Base-by-base conservation (phyloP, 2,888 invertebrate genomes). In the Aleiodes testaceus region DNA sequence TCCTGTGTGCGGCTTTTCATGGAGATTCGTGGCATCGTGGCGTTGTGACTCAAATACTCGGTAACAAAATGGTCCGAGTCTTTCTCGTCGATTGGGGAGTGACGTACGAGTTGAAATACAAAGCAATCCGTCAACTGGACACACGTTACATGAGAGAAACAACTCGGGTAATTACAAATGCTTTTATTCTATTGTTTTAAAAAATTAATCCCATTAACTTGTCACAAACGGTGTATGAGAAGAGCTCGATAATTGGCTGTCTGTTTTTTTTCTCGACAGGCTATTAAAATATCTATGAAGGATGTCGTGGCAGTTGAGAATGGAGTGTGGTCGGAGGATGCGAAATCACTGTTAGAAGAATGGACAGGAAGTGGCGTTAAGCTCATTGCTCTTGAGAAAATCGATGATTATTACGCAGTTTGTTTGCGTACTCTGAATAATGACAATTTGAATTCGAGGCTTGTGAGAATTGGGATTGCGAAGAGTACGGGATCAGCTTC, bases 51-150 rank as follows among this genome's bases (percentile, higher is more conserved):
- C 89, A 36, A 11, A 85, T 47, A 81, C 90, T 5, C 87, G 88
- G 0, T 79, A 85, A 9, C 86, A 88, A 79, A 22, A 88, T 81
- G 82, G 91, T 92, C 22, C 87, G 89, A 55, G 90, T 93, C 30
- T 86, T 87, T 75, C 90, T 92, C 73, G 91, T 93, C 0, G 95
- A 95, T 88, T 88, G 87, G 79, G 95, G 95, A 45, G 87, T 86
- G 66, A 81, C 78, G 11, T 87, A 89, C 68, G 84, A 85, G 1
- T 86, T 92, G 63, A 85, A 88, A 55, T 91, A 90, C 88, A 82
- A 87, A 18, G 82, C 87, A 49, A 85, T 93, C 53, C 88, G 90
- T 52, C 88, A 88, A 69, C 84, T 93, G 14, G 66, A 70, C 59
- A 47, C 59, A 12, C 6, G 20, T 4, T 70, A 50, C 30, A 44